Percentiles rank a stretch among this genome's conserved stretches.
phyloP scores from a whole-genome alignment of 2,797 vertebrate genomes.

The Scyliorhinus canicula region DNA sequence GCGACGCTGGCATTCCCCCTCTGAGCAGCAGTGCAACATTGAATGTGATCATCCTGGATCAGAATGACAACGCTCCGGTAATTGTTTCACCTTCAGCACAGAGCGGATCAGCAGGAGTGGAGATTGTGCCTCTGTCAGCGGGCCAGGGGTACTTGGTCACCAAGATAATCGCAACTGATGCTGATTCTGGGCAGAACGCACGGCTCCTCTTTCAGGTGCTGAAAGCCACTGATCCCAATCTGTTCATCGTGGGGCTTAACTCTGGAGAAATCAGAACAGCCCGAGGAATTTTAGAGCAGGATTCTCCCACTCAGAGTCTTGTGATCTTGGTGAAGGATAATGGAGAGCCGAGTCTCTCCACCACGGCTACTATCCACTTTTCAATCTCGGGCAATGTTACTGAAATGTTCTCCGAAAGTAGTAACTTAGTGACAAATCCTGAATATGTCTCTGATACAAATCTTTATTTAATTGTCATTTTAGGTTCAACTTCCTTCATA shows the following conservation, averaged over 20 bases:
- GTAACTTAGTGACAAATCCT: no score
- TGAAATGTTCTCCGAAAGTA: no score
- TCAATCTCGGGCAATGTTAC: no score
- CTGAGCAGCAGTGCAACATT: conserved; percentile 57
- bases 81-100: conserved; percentile 56
- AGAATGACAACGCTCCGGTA: conserved; percentile 57
- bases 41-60: conserved; percentile 59
- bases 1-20: conserved; percentile 55
- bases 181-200: conserved; percentile 58
- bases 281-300: conserved; percentile 47
- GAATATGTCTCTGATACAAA: no score
- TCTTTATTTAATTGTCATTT: no score
- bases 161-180: conserved; percentile 55
- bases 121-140: conserved; percentile 53
- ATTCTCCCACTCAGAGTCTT: conserved; percentile 46
- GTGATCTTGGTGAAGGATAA: conserved; percentile 47
- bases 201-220: conserved; percentile 54
- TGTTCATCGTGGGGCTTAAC: conserved; percentile 52
- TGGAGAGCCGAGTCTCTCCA: conserved; percentile 47
- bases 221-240: conserved; percentile 53
- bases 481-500: no score
- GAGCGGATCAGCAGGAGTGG: conserved; percentile 53
- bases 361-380: no score
- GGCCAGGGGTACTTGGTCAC: conserved; percentile 54
- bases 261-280: conserved; percentile 54